Evolutionary conservation across 2,113 vertebrate genomes (phyloP).

Genomic region (Picathartes gymnocephalus): DNA sequence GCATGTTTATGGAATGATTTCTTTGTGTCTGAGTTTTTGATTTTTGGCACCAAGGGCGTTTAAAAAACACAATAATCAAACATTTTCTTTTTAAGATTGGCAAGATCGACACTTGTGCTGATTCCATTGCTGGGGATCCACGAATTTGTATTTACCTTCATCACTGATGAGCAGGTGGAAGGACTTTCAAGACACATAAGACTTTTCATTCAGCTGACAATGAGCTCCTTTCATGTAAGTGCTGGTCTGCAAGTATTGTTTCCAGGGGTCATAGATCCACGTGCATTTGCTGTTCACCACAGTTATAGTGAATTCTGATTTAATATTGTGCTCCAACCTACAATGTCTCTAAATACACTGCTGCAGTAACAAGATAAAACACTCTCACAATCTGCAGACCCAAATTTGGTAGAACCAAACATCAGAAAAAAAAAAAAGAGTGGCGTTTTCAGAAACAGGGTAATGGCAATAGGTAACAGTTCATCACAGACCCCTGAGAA

Average conservation of each 20-base stretch:
- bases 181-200: conserved; percentile 76
- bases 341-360: neutral
- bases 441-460: neutral
- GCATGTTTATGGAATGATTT: neutral
- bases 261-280: neutral
- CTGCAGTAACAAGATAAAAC: neutral
- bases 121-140: conserved; percentile 93
- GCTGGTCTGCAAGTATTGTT: neutral
- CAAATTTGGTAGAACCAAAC: neutral
- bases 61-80: neutral
- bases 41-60: neutral
- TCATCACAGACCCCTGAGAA: neutral
- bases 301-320: neutral
- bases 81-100: conserved; percentile 76
- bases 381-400: neutral
- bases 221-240: conserved; percentile 92
- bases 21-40: neutral
- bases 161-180: conserved; percentile 85
- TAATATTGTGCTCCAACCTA: neutral
- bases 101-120: conserved; percentile 88
- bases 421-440: neutral
- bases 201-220: conserved; percentile 85
- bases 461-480: neutral
- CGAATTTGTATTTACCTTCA: conserved; percentile 85
- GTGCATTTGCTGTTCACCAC: neutral